A percentile compares a stretch with the other conserved stretches of the same genome.
Conservation (phyloP, 2,113 vertebrate species). For the Conger conger region DNA sequence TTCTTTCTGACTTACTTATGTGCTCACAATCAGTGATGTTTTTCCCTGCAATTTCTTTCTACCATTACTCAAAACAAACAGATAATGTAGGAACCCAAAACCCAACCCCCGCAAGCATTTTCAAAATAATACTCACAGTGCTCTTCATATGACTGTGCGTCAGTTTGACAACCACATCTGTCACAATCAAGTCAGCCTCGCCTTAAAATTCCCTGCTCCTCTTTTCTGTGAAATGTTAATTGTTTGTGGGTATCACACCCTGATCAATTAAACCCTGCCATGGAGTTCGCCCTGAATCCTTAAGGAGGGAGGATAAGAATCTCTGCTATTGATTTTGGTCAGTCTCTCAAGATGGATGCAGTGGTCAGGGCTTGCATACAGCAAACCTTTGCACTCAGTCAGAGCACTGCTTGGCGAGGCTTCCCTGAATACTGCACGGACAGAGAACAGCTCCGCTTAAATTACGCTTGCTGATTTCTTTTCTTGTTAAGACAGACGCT, state of each 20-base stretch:
- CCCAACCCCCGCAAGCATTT: neutral
- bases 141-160: too few species aligned
- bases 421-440: neutral
- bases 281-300: conserved; percentile 62
- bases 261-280: conserved; percentile 68
- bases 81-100: neutral
- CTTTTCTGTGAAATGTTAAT: conserved; percentile 68
- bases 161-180: neutral
- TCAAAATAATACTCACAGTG: too few species aligned
- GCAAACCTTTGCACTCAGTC: neutral
- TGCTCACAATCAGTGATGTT: neutral
- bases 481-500: neutral
- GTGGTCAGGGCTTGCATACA: conserved; percentile 41
- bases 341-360: conserved; percentile 60
- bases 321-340: conserved; percentile 67
- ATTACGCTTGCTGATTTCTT: neutral
- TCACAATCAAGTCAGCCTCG: neutral
- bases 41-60: neutral
- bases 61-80: neutral
- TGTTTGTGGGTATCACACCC: conserved; percentile 58
- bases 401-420: neutral
- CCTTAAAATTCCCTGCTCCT: conserved; percentile 4
- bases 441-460: neutral
- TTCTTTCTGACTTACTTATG: too few species aligned
- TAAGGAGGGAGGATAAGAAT: conserved; percentile 61